A percentile compares a stretch with the other conserved stretches of the same genome.
phyloP scores from a whole-genome alignment of 2,113 vertebrate species.

The Forbesichthys papilliferus region DNA sequence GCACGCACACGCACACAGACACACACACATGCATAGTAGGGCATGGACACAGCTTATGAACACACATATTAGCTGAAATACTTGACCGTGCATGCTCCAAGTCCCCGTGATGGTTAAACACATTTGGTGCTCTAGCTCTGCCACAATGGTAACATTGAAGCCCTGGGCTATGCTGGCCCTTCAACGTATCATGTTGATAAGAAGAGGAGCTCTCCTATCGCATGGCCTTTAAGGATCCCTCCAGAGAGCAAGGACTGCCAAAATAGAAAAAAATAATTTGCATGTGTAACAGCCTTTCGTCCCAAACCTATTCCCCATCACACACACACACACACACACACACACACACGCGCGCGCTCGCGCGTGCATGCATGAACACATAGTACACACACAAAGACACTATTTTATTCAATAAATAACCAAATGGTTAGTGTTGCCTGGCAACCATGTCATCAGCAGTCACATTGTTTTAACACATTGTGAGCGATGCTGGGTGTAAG shows the following conservation, averaged over 20 bases:
- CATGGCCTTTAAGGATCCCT: conserved; percentile 40
- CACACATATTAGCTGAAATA: background rate
- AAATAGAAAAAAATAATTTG: conserved; percentile 61
- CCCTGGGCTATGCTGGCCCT: conserved; percentile 48
- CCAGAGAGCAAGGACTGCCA: conserved; percentile 43
- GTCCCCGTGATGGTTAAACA: conserved; percentile 20
- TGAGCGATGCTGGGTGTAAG: conserved; percentile 53
- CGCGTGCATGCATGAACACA: background rate
- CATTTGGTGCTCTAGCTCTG: conserved; percentile 1
- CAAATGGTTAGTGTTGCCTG: conserved; percentile 73
- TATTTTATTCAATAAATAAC: conserved; percentile 73
- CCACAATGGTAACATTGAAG: conserved; percentile 23
- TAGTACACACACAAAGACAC: conserved; percentile 18
- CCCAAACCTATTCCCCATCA: background rate
- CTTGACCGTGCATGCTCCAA: background rate
- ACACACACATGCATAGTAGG: conserved; percentile 11
- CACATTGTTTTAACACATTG: conserved; percentile 63
- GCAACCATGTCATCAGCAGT: conserved; percentile 68
- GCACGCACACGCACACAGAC: conserved; percentile 1
- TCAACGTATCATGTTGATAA: conserved; percentile 47
- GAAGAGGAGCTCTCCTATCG: conserved; percentile 40
- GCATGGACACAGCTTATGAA: conserved; percentile 17
- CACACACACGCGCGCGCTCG: conserved; percentile 3
- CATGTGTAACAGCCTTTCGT: conserved; percentile 63
- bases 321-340: conserved; percentile 16